Evolutionary conservation across 1,140 invertebrate genomes (phyloP).

Genomic region (Leptinotarsa texana): DNA sequence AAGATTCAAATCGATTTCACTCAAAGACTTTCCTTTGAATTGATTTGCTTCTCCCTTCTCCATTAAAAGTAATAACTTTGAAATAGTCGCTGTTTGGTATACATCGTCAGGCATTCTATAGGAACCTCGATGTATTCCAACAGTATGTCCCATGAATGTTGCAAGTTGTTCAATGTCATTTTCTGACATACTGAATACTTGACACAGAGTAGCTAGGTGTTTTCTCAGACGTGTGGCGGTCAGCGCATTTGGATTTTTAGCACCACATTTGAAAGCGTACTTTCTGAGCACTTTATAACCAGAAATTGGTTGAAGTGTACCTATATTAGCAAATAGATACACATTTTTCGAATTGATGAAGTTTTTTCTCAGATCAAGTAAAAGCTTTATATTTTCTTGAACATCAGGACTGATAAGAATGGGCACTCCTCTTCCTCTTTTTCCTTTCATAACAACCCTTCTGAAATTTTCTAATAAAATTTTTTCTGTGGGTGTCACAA

Average conservation of each 20-base stretch:
- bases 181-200: constrained; percentile 50
- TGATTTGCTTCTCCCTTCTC: constrained; percentile 47
- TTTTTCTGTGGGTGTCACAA: constrained; percentile 33
- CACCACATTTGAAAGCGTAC: constrained; percentile 44
- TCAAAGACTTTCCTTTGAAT: constrained; percentile 48
- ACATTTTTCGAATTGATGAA: constrained; percentile 15
- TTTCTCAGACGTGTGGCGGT: constrained; percentile 47
- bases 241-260: constrained; percentile 46
- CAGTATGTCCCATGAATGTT: constrained; percentile 41
- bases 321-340: constrained; percentile 44
- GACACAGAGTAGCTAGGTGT: constrained; percentile 51
- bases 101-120: constrained; percentile 48
- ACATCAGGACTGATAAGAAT: constrained; percentile 40
- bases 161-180: constrained; percentile 46
- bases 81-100: constrained; percentile 48
- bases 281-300: constrained; percentile 50
- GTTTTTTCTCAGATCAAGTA: constrained; percentile 26
- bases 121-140: constrained; percentile 30
- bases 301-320: constrained; percentile 33
- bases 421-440: constrained; percentile 35
- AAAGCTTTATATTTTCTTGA: constrained; percentile 35
- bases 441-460: constrained; percentile 40
- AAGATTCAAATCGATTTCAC: constrained; percentile 50
- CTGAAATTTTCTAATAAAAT: constrained; percentile 38
- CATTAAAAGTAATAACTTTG: constrained; percentile 52